Conservation (phyloP, 2,113 vertebrate genomes). For the Pangasianodon hypophthalmus region DNA sequence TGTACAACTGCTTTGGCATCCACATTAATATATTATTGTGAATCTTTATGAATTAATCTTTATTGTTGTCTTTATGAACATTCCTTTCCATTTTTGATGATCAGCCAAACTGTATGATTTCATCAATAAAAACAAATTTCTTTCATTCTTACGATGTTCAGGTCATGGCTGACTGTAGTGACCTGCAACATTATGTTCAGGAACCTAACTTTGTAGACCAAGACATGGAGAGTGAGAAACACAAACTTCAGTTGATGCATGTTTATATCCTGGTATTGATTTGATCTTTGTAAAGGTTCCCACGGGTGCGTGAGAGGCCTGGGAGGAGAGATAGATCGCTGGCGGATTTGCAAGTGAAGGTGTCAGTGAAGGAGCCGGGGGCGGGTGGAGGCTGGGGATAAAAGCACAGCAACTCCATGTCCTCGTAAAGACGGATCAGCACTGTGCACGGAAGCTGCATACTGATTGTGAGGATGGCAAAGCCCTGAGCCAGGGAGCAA, state of each 20-base stretch:
- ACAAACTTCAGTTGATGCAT: conserved; percentile 68
- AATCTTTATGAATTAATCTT: background rate
- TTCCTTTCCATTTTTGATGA: background rate
- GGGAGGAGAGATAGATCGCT: conserved; percentile 65
- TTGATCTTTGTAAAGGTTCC: conserved; percentile 71
- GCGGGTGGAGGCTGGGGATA: conserved; percentile 60
- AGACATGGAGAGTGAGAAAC: conserved; percentile 56
- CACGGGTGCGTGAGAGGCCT: conserved; percentile 65
- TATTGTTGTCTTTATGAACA: background rate
- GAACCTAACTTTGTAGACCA: conserved; percentile 22
- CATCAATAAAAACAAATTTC: background rate
- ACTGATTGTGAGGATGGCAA: conserved; percentile 67
- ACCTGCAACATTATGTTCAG: background rate
- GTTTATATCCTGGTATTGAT: conserved; percentile 73
- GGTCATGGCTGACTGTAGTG: background rate
- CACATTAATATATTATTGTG: background rate
- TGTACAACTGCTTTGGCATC: background rate
- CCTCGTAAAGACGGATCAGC: conserved; percentile 77
- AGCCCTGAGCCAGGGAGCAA: conserved; percentile 65
- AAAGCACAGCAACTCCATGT: conserved; percentile 73
- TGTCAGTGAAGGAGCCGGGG: conserved; percentile 47
- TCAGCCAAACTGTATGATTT: background rate
- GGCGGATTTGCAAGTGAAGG: conserved; percentile 72
- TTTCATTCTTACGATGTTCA: background rate
- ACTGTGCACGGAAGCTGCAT: conserved; percentile 69